These are phyloP conservation scores for Scaptomyza polygonia DNA, from an alignment of 2,888 invertebrate species.

Conservation along the genomic window DNA sequence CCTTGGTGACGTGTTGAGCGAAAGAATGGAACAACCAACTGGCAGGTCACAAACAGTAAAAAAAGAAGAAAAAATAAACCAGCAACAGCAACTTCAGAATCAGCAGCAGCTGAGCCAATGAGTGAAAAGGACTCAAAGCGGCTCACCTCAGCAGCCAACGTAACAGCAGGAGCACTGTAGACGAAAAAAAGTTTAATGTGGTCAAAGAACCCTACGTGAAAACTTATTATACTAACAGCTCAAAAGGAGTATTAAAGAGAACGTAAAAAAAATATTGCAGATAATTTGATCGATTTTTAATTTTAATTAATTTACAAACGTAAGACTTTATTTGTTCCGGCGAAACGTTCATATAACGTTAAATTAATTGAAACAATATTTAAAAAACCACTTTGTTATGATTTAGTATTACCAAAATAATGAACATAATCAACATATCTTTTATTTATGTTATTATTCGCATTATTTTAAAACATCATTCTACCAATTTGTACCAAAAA, in stretches of 20 bases:
- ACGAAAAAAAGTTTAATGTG: not conserved
- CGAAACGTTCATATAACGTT: too few relatives aligned
- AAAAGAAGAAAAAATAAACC: too few relatives aligned
- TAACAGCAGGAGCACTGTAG: conserved; percentile 26
- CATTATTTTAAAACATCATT: conserved; percentile 6
- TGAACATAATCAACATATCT: too few relatives aligned
- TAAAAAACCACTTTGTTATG: too few relatives aligned
- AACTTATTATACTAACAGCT: not conserved
- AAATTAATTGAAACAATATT: too few relatives aligned
- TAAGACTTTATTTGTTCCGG: too few relatives aligned
- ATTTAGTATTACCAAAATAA: too few relatives aligned
- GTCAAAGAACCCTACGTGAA: not conserved
- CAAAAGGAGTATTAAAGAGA: not conserved
- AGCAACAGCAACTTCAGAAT: not conserved
- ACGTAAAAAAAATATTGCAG: too few relatives aligned
- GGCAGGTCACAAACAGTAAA: conserved; percentile 28
- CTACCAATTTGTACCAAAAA: conserved; percentile 7
- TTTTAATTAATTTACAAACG: too few relatives aligned
- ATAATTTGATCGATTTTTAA: too few relatives aligned
- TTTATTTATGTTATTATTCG: too few relatives aligned
- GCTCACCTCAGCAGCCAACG: conserved; percentile 50
- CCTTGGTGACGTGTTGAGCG: conserved; percentile 74
- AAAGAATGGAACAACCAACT: conserved; percentile 67
- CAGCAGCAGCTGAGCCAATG: conserved; percentile 20
- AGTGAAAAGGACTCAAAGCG: conserved; percentile 19